Evolutionary conservation across 2,797 vertebrate genomes (phyloP).

Genomic region (Steatocranus sp.): DNA sequence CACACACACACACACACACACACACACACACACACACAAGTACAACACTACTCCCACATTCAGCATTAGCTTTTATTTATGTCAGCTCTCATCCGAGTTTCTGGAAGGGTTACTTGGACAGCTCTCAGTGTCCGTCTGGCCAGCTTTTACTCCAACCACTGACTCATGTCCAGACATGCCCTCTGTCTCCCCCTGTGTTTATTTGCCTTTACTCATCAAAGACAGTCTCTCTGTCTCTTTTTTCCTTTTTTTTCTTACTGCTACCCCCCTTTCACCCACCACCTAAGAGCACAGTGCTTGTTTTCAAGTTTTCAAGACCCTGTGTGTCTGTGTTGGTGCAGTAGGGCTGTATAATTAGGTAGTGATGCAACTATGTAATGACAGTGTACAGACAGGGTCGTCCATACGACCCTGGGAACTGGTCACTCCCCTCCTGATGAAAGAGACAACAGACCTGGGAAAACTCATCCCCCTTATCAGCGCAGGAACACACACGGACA

Average conservation of each 20-base stretch:
- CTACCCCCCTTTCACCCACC: conserved; percentile 9
- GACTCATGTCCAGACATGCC: conserved; percentile 67
- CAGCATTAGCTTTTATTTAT: conserved; percentile 35
- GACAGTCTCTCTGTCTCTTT: neutral
- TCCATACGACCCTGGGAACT: conserved; percentile 72
- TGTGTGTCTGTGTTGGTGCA: conserved; percentile 14
- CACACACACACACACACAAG: neutral
- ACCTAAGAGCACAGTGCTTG: conserved; percentile 7
- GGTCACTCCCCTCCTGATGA: conserved; percentile 67
- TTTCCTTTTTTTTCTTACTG: conserved; percentile 6
- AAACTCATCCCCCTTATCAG: conserved; percentile 71
- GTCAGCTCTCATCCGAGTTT: conserved; percentile 42
- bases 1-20: neutral
- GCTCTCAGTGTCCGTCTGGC: conserved; percentile 20
- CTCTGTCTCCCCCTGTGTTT: conserved; percentile 23
- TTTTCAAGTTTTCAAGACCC: neutral
- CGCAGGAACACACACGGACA: conserved; percentile 43
- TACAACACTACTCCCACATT: conserved; percentile 23
- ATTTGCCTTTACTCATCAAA: conserved; percentile 31
- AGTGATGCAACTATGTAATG: conserved; percentile 68
- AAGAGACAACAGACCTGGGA: conserved; percentile 70
- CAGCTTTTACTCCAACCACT: conserved; percentile 47
- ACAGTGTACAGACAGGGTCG: conserved; percentile 59
- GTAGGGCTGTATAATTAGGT: conserved; percentile 53
- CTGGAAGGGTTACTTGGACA: conserved; percentile 45